phyloP scores from a whole-genome alignment of 2,888 invertebrate genomes.

The Chesias legatella region DNA sequence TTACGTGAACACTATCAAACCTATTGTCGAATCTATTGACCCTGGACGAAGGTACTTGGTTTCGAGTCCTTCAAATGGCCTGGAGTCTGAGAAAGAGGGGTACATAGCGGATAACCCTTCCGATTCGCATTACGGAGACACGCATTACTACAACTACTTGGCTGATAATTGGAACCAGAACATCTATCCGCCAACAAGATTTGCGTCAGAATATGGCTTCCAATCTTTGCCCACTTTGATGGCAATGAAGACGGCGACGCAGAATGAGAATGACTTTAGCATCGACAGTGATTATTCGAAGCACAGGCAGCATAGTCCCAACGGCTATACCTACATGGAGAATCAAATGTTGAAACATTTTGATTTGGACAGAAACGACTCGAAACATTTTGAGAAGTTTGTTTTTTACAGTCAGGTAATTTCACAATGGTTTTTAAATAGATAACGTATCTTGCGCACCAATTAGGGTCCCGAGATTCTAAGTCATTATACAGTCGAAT shows the following conservation, averaged over 20 bases:
- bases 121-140: slow-evolving; percentile 90
- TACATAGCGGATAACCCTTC: slow-evolving; percentile 90
- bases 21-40: slow-evolving; percentile 82
- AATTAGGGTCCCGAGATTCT: too few relatives aligned
- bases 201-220: slow-evolving; percentile 97
- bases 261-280: slow-evolving; percentile 69
- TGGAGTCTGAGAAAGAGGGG: slow-evolving; percentile 85
- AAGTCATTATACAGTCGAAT: too few relatives aligned
- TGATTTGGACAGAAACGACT: slow-evolving; percentile 71
- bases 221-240: slow-evolving; percentile 91
- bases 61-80: slow-evolving; percentile 96
- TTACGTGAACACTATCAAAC: slow-evolving; percentile 88
- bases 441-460: too few relatives aligned
- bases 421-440: neutral
- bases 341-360: slow-evolving; percentile 83
- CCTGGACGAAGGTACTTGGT: slow-evolving; percentile 85
- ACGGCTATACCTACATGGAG: slow-evolving; percentile 84
- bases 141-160: slow-evolving; percentile 94
- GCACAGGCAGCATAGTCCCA: slow-evolving; percentile 93
- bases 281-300: slow-evolving; percentile 81
- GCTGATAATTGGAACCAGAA: slow-evolving; percentile 89
- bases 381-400: slow-evolving; percentile 82
- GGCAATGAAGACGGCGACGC: slow-evolving; percentile 83
- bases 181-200: slow-evolving; percentile 90
- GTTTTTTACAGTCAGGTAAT: slow-evolving; percentile 92